Percentiles rank a stretch among this genome's conserved stretches.
Conservation (phyloP, 2,797 vertebrate species). For the Galaxias olidus region DNA sequence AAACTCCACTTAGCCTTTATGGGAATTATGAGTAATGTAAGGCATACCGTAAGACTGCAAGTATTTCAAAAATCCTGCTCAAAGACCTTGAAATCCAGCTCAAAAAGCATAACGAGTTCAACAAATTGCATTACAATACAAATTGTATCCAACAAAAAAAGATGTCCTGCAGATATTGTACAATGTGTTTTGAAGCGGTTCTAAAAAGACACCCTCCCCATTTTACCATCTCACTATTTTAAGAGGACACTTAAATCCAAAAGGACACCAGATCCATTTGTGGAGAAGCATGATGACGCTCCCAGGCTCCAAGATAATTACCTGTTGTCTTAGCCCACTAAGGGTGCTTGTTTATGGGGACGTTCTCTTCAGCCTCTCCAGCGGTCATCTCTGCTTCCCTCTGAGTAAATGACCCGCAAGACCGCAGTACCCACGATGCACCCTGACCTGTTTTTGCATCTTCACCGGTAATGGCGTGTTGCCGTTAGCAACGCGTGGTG, state of each 20-base stretch:
- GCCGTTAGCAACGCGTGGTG: constrained; percentile 67
- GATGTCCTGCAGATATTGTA: no score
- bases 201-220: constrained; percentile 22
- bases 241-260: constrained; percentile 7
- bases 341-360: constrained; percentile 53
- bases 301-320: constrained; percentile 51
- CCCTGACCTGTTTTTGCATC: constrained; percentile 49
- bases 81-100: constrained; percentile 33
- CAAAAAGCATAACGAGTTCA: constrained; percentile 32
- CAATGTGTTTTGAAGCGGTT: constrained; percentile 27
- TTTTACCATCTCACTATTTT: constrained; percentile 23
- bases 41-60: constrained; percentile 23
- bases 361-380: constrained; percentile 28
- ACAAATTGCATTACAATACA: constrained; percentile 53
- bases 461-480: constrained; percentile 62
- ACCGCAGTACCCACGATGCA: constrained; percentile 41
- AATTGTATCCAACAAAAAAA: constrained; percentile 23
- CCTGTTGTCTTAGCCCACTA: constrained; percentile 41
- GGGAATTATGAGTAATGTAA: no score
- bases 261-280: constrained; percentile 9
- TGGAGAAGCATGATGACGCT: constrained; percentile 23
- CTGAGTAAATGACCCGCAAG: constrained; percentile 49
- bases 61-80: constrained; percentile 39
- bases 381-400: constrained; percentile 36
- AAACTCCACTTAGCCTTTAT: no score